Evolutionary conservation across 2,113 vertebrate species (phyloP), one percentile per base, ranked within the genome.

Genomic region (Uropsilus gracilis): DNA sequence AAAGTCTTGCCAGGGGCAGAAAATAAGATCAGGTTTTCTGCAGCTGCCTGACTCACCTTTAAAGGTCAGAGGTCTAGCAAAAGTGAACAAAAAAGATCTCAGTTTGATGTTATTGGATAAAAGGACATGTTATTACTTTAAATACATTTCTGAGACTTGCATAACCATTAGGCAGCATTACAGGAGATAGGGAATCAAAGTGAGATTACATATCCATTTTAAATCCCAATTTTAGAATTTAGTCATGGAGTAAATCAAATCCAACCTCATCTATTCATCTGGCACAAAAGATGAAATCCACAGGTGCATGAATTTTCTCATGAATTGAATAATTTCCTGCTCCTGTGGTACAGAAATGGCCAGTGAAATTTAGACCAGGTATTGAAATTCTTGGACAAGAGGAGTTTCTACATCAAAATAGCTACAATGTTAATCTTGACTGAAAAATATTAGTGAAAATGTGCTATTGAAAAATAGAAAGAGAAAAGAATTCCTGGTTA

Each of bases 11-110:
- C 98, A 89, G 95, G 96, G 98, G 98, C 98, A 98, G 95, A 98
- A 98, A 98, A 99, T 98, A 97, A 98, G 98, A 99, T 99, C 98
- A 98, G 98, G 97, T 98, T 99, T 98, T 98, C 98, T 98, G 98
- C 98, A 98, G 98, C 98, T 98, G 98, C 98, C 97, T 98, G 92
- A 96, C 97, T 98, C 97, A 98, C 98, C 98, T 98, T 98, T 98
- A 98, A 98, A 98, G 98, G 98, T 98, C 98, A 99, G 98, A 98
- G 98, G 98, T 98, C 98, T 95, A 96, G 95, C 91, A 72, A 95
- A 97, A 98, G 97, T 98, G 98, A 98, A 98, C 97, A 98, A 97
- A 98, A 96, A 98, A 98, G 96, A 98, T 98, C 98, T 98, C 95
- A 93, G 98, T 98, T 98, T 98, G 98, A 98, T 98, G 97, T 98